Base-by-base conservation (phyloP, 2,797 vertebrate species). In the Muraenolepis orangiensis region DNA sequence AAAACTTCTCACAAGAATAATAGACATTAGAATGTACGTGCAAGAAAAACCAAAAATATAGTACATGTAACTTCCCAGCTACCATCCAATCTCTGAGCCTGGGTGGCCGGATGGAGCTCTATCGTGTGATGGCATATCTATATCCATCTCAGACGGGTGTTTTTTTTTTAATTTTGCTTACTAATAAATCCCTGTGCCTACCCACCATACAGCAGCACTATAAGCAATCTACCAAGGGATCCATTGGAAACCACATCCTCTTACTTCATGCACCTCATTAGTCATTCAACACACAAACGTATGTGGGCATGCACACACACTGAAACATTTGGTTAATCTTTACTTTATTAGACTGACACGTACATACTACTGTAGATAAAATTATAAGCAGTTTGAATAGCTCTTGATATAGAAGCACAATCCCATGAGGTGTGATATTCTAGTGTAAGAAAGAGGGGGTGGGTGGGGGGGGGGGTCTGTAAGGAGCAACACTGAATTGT, bases 341-440 rank as follows among this genome's bases (percentile, higher is more conserved):
- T 85, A 89, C 89, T 90, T 89, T 81, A 88, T 87, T 83, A 84
- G 82, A 77, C 78, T 71, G 74, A 81, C 82, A 87, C 57, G 10
- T 85, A 84, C 87, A 85, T 83, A 79, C 78, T n/a, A n/a, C n/a
- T n/a, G n/a, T n/a, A n/a, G n/a, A n/a, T n/a, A n/a, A 88, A 87
- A 87, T 89, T 87, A 87, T 87, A 89, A 87, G 83, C 57, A 78
- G 71, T 90, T 84, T 90, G 84, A 90, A 88, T 92, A 88, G 86
- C 64, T 16, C 23, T 85, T 36, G 87, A 75, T 61, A 86, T 81
- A 78, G 76, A 69, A 57, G 74, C 86, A 76, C 81, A 86, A 85
- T 78, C 85, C 84, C 87, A 61, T 69, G 85, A 89, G 90, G 88
- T 81, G 84, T 57, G 74, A 38, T 6, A 73, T 68, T 66, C 78